Percentiles rank a stretch among this genome's conserved stretches.
Evolutionary conservation across 2,113 vertebrate genomes (phyloP).

Genomic region (Larimichthys polyactis): DNA sequence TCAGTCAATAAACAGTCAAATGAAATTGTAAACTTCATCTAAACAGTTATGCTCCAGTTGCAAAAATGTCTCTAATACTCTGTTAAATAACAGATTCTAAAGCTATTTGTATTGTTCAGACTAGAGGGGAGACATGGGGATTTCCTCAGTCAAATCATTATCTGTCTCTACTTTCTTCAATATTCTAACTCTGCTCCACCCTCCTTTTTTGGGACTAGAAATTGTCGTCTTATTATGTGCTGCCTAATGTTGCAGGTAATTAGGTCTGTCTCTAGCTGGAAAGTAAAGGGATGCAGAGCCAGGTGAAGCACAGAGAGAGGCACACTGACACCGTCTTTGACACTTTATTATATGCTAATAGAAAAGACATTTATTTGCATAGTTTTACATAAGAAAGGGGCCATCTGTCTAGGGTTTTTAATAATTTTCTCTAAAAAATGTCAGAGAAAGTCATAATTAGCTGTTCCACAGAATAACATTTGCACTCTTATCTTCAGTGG

Average conservation of each 20-base stretch:
- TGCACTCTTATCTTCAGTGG: slow-evolving; percentile 63
- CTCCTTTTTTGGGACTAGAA: slow-evolving; percentile 13
- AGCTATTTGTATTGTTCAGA: too few relatives aligned
- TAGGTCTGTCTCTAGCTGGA: slow-evolving; percentile 54
- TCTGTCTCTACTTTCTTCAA: not conserved
- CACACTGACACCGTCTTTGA: slow-evolving; percentile 59
- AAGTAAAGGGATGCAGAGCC: slow-evolving; percentile 42
- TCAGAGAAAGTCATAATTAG: slow-evolving; percentile 70
- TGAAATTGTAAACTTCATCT: too few relatives aligned
- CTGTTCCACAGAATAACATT: slow-evolving; percentile 69
- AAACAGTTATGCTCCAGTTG: too few relatives aligned
- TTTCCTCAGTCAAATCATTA: too few relatives aligned
- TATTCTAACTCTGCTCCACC: not conserved
- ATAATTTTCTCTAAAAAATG: slow-evolving; percentile 66
- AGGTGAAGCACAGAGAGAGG: not conserved
- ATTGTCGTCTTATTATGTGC: slow-evolving; percentile 46
- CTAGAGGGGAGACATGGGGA: too few relatives aligned
- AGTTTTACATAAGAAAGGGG: slow-evolving; percentile 77
- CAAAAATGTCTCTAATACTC: too few relatives aligned
- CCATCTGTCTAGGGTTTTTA: slow-evolving; percentile 74
- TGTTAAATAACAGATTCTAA: too few relatives aligned
- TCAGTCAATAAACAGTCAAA: too few relatives aligned
- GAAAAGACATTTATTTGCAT: slow-evolving; percentile 79
- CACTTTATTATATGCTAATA: slow-evolving; percentile 79
- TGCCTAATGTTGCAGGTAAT: slow-evolving; percentile 65